These are phyloP conservation scores for Cepaea nemoralis DNA, from an alignment of 1,140 invertebrate species.

Conservation along the genomic window DNA sequence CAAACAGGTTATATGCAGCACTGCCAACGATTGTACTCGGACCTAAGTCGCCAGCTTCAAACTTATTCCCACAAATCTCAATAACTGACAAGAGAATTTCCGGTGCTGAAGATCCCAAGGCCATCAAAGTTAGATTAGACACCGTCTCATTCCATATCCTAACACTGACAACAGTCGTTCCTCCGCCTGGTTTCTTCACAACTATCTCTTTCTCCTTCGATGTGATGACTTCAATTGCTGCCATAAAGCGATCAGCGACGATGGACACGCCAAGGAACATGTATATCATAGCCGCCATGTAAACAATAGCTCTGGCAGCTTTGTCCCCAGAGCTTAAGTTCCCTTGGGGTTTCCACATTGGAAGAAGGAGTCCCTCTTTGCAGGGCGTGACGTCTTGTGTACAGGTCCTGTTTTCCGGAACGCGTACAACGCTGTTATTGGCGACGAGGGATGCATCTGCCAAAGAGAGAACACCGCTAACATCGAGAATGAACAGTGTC, in stretches of 20 bases:
- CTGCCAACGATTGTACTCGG: constrained; percentile 99
- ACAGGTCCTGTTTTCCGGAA: constrained; percentile 39
- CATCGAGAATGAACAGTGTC: constrained; percentile 9
- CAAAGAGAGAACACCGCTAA: constrained; percentile 32
- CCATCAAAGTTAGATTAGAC: constrained; percentile 98
- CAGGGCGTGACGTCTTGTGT: constrained; percentile 53
- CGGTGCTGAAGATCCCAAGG: constrained; percentile 97
- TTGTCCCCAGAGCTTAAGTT: constrained; percentile 79
- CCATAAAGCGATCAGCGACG: constrained; percentile 98
- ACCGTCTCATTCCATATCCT: constrained; percentile 93
- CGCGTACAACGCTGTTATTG: not conserved
- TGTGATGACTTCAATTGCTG: constrained; percentile 98
- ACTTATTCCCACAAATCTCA: constrained; percentile 73
- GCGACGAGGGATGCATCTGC: constrained; percentile 10
- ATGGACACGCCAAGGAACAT: constrained; percentile 99
- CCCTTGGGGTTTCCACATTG: constrained; percentile 78
- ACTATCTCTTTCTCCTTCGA: constrained; percentile 93
- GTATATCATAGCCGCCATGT: constrained; percentile 90
- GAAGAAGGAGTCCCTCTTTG: constrained; percentile 66
- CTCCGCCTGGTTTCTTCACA: constrained; percentile 83
- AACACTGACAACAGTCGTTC: constrained; percentile 87
- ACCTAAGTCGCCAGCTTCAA: constrained; percentile 95
- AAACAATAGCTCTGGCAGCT: constrained; percentile 86
- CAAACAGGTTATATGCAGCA: constrained; percentile 98
- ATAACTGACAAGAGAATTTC: constrained; percentile 87